These are phyloP conservation scores for Merodon equestris DNA, from an alignment of 2,888 invertebrate genomes.

Conservation along the genomic window DNA sequence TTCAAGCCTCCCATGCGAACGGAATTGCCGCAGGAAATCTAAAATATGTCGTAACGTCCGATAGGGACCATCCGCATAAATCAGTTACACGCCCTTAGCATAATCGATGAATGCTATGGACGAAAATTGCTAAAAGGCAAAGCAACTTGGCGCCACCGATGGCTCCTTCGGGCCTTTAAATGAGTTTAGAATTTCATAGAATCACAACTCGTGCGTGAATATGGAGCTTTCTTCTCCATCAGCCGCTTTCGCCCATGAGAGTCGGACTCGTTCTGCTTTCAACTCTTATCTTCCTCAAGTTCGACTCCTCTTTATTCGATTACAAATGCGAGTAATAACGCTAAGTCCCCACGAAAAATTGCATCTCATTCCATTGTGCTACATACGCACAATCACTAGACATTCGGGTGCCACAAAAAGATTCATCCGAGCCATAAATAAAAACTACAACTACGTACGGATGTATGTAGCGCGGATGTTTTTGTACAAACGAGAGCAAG, in stretches of 20 bases:
- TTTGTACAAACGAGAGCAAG: constrained; percentile 46
- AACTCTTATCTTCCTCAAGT: too few species aligned
- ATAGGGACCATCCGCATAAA: constrained; percentile 43
- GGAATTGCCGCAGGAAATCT: too few species aligned
- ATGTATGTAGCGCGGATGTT: constrained; percentile 23
- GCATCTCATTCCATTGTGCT: constrained; percentile 37
- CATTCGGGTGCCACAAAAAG: constrained; percentile 50
- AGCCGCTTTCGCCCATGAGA: constrained; percentile 50
- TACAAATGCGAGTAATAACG: constrained; percentile 42
- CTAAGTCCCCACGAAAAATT: constrained; percentile 50
- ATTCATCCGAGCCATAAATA: not conserved
- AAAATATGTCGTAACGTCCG: too few species aligned
- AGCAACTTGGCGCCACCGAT: constrained; percentile 39
- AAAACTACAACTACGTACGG: constrained; percentile 2
- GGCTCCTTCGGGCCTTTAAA: too few species aligned
- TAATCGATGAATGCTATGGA: constrained; percentile 55
- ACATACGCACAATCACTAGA: constrained; percentile 35
- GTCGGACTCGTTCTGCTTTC: not conserved
- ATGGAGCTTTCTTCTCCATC: constrained; percentile 52
- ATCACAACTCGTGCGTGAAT: constrained; percentile 61
- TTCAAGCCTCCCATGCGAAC: too few species aligned
- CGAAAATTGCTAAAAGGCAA: constrained; percentile 49
- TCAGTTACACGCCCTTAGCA: constrained; percentile 51
- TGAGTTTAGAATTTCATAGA: too few species aligned
- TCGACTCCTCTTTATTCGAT: constrained; percentile 33